Conservation (phyloP, 30 jellyfish, hydroid and myxozoan genomes). For the Turritopsis dohrnii region DNA sequence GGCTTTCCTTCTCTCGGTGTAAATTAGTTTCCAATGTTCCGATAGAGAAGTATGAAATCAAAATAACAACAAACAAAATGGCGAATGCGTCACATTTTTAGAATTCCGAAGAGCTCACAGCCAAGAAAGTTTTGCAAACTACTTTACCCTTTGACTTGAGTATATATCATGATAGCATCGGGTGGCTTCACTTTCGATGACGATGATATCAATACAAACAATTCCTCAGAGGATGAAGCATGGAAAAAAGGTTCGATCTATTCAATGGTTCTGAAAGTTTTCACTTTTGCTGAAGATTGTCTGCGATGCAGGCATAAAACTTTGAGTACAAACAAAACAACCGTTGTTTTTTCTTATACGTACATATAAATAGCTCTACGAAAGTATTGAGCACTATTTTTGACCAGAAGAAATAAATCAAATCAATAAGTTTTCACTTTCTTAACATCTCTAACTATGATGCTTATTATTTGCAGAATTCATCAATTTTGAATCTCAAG, state of each 20-base stretch:
- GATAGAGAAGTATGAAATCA: neutral
- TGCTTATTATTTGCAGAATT: no score
- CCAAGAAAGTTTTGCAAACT: neutral
- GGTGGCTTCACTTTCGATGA: slow-evolving; percentile 13
- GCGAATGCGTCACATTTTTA: neutral
- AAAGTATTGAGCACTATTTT: no score
- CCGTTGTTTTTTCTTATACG: no score
- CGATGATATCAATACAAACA: neutral
- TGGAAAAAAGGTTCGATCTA: neutral
- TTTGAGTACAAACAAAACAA: no score
- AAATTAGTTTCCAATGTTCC: neutral
- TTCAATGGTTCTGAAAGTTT: no score
- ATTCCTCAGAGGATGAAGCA: slow-evolving; percentile 8
- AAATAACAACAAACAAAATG: neutral
- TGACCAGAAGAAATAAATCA: no score
- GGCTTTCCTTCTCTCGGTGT: no score
- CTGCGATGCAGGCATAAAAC: neutral
- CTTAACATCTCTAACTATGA: no score
- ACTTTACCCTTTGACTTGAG: neutral
- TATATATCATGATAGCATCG: slow-evolving; percentile 6
- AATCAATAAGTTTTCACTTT: no score
- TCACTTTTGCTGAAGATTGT: no score
- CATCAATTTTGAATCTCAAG: no score
- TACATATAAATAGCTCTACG: no score
- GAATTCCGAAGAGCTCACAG: neutral